Conservation (phyloP, 2,888 invertebrate genomes). For the Didymodactylos carnosus region DNA sequence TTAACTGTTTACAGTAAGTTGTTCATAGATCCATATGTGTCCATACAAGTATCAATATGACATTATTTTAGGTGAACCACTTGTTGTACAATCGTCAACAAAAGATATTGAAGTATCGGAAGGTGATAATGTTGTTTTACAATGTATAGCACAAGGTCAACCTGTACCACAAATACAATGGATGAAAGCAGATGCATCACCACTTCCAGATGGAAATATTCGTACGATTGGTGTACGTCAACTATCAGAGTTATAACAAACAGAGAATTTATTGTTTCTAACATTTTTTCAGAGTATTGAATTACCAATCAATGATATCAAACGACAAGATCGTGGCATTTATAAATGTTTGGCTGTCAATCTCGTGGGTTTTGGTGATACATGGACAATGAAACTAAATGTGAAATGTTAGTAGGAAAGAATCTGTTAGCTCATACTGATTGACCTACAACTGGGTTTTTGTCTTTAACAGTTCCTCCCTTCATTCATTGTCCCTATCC, state of each 20-base stretch:
- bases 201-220: slow-evolving; percentile 9
- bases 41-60: no score
- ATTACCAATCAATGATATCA: slow-evolving; percentile 5
- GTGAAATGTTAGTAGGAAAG: slow-evolving; percentile 13
- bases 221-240: slow-evolving; percentile 1
- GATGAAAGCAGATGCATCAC: slow-evolving; percentile 12
- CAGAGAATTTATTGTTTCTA: background rate
- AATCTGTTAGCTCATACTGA: no score
- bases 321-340: slow-evolving; percentile 3
- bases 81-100: slow-evolving; percentile 11
- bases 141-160: slow-evolving; percentile 11
- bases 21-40: no score
- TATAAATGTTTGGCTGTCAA: slow-evolving; percentile 14
- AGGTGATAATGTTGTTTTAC: slow-evolving; percentile 4
- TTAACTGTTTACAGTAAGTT: slow-evolving; percentile 7
- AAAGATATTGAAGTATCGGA: slow-evolving; percentile 13
- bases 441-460: no score
- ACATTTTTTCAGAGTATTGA: slow-evolving; percentile 1
- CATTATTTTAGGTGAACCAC: no score
- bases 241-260: background rate
- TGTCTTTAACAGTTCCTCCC: slow-evolving; percentile 6
- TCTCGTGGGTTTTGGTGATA: slow-evolving; percentile 12
- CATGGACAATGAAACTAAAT: slow-evolving; percentile 13
- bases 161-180: slow-evolving; percentile 12
- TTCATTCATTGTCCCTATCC: slow-evolving; percentile 9